Base-by-base conservation (phyloP, 1,140 invertebrate species). In the Cecropterus lyciades region DNA sequence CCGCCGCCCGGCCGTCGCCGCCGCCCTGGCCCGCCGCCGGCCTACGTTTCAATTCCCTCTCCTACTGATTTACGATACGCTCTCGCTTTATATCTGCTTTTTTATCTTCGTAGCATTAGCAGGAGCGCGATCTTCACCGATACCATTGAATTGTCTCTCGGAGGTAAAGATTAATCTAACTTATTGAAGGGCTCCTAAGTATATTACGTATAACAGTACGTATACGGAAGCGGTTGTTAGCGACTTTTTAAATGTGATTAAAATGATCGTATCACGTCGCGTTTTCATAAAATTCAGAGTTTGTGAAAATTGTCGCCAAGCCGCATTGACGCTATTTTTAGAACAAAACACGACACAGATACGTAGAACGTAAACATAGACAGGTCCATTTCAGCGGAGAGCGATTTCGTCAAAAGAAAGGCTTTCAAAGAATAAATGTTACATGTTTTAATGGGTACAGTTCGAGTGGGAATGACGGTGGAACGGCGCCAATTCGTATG, bases 31-130 rank as follows among this genome's bases (percentile, higher is more conserved):
- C 62, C 69, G 66, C 65, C 68, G 69, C 62, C 68, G 69, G 53
- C 72, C 75, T 67, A 85, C 79, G 73, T 81, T 84, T 84, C 81
- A 80, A 84, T 85, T 84, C 80, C 71, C 79, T 77, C 75, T 75
- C 71, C 79, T 67, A 78, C 83, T 87, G 82, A 87, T 87, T 87
- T 87, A 85, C 83, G 82, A 85, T 79, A 80, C 75, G 73, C 70
- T 75, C 75, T 60, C 52, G 51, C 43, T 70, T 64, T 70, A 45
- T 65, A 65, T 67, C 49, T 45, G 42, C 55, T 66, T 51, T 65
- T 65, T 70, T 59, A 20, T 55, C 33, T 3, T 15, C 51, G 14
- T 37, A 30, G 51, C 40, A 53, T 65, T 65, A 65, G 51, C 51
- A 20, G 63, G 24, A 33, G 43, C 49, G 40, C 62, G 49, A 57